Evolutionary conservation across 1,140 invertebrate species (phyloP), one percentile per base, ranked within the genome.

Genomic region (Popillia japonica): DNA sequence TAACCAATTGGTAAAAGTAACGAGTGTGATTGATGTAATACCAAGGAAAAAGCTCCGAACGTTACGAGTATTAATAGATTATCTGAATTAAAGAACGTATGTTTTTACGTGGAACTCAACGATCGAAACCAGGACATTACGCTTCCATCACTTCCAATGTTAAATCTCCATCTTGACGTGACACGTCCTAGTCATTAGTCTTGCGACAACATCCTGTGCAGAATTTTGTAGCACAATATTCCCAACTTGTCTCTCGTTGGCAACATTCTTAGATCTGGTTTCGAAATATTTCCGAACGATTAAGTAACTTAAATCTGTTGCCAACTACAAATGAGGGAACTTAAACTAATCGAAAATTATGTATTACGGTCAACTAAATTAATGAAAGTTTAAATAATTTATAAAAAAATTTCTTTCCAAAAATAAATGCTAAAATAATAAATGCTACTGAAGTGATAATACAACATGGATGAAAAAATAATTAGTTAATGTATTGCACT

Each of bases 11-110:
- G 44, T 14, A 48, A 48, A 48, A 48, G 44, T 48, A 48, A 14
- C 11, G 44, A 48, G 17, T n/a, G 44, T 48, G 44, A 48, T 48
- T 48, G 44, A 48, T 48, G 44, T 48, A 48, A 48, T 48, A 11
- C 11, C 11, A n/a, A 11, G 44, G 1, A 0, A 48, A 48, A 48
- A 48, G 17, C 4, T 14, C 44, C 7, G 44, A 11, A 10, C 44
- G 17, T 48, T 48, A 48, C 44, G 44, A n/a, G 44, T 10, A 48
- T 48, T 48, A 48, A 48, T 48, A 48, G 44, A 48, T 48, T 48
- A 48, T 48, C 44, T 48, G 44, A 48, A 48, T 48, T 48, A 48
- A 4, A 48, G 44, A 48, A n/a, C 44, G 44, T 48, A n/a, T 48
- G 44, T 48, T 48, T 48, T 48, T 48, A 48, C 8, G 44, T 0